Base-by-base conservation (phyloP, 2,797 vertebrate species). In the Arctocebus calabarensis region DNA sequence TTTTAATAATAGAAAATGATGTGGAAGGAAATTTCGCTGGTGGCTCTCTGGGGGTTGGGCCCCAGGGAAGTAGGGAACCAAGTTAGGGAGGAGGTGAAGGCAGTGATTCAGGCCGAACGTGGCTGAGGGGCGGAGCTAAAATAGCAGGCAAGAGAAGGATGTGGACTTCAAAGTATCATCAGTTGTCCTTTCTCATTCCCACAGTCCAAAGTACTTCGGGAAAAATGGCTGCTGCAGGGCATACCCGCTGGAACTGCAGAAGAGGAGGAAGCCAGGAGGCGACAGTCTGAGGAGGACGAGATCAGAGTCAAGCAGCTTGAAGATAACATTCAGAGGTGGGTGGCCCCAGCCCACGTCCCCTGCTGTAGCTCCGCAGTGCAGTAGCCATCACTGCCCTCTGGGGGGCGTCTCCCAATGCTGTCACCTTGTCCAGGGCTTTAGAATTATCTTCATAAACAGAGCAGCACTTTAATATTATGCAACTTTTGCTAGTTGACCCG, bases 201-300 rank as follows among this genome's bases (percentile, higher is more conserved):
- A 45, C 97, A 99, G 99, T 99, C 99, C 96, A 99, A 99, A 99
- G 98, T 99, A 96, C 99, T 99, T 98, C 99, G 99, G 25, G 99
- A 99, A 97, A 99, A 99, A 98, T 99, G 99, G 99, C 99, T 99
- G 97, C 98, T 99, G 88, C 99, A 99, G 98, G 99, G 99, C 91
- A 98, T 99, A 48, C 98, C 99, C 55, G 98, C 98, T 14, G 98
- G 98, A 73, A 99, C 98, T 20, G 98, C 98, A 7, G 99, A 99
- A 96, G 99, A 99, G 95, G 99, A 99, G 70, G 99, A 99, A 97
- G 98, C 98, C 90, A 98, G 99, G 93, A 98, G 98, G 97, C 99
- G 98, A 97, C 99, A 99, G 98, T 99, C 99, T 98, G 99, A 99
- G 94, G 99, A 98, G 96, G 99, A 99, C 96, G 99, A 99, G 97